Evolutionary conservation across 2,888 invertebrate species (phyloP).

Genomic region (Melanchra persicariae): DNA sequence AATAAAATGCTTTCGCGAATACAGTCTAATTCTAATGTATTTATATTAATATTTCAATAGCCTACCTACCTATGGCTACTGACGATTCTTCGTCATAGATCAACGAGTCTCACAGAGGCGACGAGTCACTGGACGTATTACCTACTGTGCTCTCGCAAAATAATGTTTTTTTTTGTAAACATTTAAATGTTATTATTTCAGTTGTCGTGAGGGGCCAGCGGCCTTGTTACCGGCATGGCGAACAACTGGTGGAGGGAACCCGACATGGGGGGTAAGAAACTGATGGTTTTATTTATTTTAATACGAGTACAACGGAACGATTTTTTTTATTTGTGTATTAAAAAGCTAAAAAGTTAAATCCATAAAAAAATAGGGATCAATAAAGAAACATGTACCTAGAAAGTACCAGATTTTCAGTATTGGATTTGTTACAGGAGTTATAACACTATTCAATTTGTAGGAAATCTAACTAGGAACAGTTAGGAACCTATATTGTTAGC

Average conservation of each 20-base stretch:
- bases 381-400: too few relatives aligned
- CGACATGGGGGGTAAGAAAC: slow-evolving; percentile 78
- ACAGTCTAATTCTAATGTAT: too few relatives aligned
- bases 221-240: slow-evolving; percentile 71
- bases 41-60: neutral
- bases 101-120: slow-evolving; percentile 42
- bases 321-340: too few relatives aligned
- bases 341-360: too few relatives aligned
- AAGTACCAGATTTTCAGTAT: too few relatives aligned
- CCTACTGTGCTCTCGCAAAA: too few relatives aligned
- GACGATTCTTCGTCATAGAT: slow-evolving; percentile 18
- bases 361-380: too few relatives aligned
- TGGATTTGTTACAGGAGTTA: too few relatives aligned
- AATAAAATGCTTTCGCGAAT: neutral
- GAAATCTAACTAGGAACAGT: too few relatives aligned
- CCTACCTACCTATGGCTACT: neutral
- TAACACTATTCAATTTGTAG: too few relatives aligned
- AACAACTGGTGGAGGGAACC: slow-evolving; percentile 80
- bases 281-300: neutral
- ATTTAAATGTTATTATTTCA: slow-evolving; percentile 42
- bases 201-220: slow-evolving; percentile 63
- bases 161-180: slow-evolving; percentile 9
- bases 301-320: neutral
- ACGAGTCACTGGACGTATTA: slow-evolving; percentile 6
- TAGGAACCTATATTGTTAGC: too few relatives aligned